Evolutionary conservation across 1,140 invertebrate genomes (phyloP), one percentile per base, ranked within the genome.

Genomic region (Cyphomyrmex costatus): DNA sequence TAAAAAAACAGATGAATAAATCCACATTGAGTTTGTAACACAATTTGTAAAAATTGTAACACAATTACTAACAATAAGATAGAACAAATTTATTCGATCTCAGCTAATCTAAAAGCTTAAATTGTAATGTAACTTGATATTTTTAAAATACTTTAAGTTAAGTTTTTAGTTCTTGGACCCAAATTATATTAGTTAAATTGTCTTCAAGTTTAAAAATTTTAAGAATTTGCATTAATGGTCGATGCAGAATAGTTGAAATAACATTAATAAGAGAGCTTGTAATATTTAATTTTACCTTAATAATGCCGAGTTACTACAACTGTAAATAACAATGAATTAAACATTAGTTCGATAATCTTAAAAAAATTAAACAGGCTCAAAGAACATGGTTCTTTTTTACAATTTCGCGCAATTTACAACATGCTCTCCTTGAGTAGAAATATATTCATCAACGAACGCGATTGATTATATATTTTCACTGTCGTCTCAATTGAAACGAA

Each of bases 401-500:
- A 42, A 27, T 71, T 82, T 58, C 12, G 33, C 12, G 12, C 14
- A 60, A 71, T 82, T 73, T 30, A n/a, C 16, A 56, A 56, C 12
- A 12, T 7, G 78, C 66, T 36, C 19, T 24, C 33, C 24, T 83
- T 66, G 51, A 30, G 0, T 19, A 30, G 4, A 24, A 58, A 82
- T 73, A 24, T 60, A 21, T 60, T 6, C 33, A 36, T 83, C 49
- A 61, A 83, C 53, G 24, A 42, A 14, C 10, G 33, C 10, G 33
- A 2, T 19, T 51, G 21, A 49, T 7, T 7, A 30, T 71, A 73
- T n/a, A n/a, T n/a, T n/a, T n/a, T n/a, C n/a, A n/a, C n/a, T n/a
- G n/a, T 73, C 24, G 53, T 46, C 16, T 83, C 68, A 74, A 83
- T 83, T 83, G 79, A 73, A 83, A 83, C 53, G 68, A 83, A 83